Base-by-base conservation (phyloP, 2,888 invertebrate species). In the Deilephila elpenor region DNA sequence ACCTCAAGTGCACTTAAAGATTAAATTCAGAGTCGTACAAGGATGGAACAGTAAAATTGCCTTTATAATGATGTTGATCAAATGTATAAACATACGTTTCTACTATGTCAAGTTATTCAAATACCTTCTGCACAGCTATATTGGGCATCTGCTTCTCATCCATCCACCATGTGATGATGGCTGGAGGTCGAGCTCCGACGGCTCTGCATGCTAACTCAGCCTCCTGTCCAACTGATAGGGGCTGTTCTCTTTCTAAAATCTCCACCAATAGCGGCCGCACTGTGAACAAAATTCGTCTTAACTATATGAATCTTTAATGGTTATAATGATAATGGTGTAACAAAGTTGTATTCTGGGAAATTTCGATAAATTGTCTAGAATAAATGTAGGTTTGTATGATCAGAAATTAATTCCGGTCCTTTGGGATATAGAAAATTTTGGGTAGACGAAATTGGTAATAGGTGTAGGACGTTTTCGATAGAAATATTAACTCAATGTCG, bases 101-200 rank as follows among this genome's bases (percentile, higher is more conserved):
- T 25, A 25, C 5, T 32, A 3, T 32, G 3, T 32, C 5, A 32
- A 61, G 6, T 34, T 14, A 14, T 32, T 19, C 0, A 20, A 19
- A 71, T 85, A 93, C 94, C 87, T 91, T 91, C 75, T 93, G 93
- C 25, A 86, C 80, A 3, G 86, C 86, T 19, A 78, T 78, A 1
- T 88, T 84, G 62, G 94, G 94, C 78, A 98, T 90, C 79, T 96
- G 96, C 76, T 96, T 95, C 70, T 96, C 96, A 83, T 97, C 97
- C 93, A 98, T 96, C 96, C 96, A 97, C 98, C 98, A 98, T 0
- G 97, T 96, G 77, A 98, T 96, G 84, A 96, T 95, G 0, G 98
- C 98, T 0, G 98, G 97, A 0, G 98, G 98, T 77, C 98, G 93
- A 5, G 98, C 98, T 0, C 98, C 98, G 70, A 96, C 96, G 0